Evolutionary conservation across 2,797 vertebrate species (phyloP).

Genomic region (Xyrichtys novacula): DNA sequence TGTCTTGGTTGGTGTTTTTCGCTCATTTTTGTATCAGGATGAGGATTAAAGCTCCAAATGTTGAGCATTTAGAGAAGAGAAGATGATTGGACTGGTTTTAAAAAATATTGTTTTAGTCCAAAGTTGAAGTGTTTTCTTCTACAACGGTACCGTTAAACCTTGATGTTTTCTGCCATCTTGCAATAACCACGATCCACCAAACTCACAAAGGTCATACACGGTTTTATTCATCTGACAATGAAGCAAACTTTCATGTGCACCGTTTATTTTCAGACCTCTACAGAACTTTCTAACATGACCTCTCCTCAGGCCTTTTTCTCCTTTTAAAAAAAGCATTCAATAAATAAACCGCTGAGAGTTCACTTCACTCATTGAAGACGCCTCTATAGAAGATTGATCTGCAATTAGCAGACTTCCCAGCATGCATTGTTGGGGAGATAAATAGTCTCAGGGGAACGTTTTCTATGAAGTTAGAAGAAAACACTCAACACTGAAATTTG

Average conservation of each 20-base stretch:
- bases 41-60: too few relatives aligned
- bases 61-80: too few relatives aligned
- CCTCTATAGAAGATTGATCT: not conserved
- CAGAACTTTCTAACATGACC: not conserved
- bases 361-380: conserved; percentile 1
- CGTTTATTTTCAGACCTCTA: not conserved
- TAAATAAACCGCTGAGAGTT: not conserved
- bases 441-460: not conserved
- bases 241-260: too few relatives aligned
- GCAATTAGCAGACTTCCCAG: not conserved
- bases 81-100: too few relatives aligned
- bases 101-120: too few relatives aligned
- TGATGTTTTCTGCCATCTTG: too few relatives aligned
- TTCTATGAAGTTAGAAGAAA: not conserved
- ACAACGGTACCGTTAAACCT: too few relatives aligned
- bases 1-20: too few relatives aligned
- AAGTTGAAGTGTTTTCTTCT: too few relatives aligned
- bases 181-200: not conserved
- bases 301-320: not conserved
- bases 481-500: not conserved
- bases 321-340: not conserved
- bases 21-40: too few relatives aligned
- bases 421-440: not conserved
- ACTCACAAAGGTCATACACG: too few relatives aligned
- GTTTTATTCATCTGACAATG: too few relatives aligned